Base-by-base conservation (phyloP, 2,113 vertebrate species). In the Hippocampus abdominalis region DNA sequence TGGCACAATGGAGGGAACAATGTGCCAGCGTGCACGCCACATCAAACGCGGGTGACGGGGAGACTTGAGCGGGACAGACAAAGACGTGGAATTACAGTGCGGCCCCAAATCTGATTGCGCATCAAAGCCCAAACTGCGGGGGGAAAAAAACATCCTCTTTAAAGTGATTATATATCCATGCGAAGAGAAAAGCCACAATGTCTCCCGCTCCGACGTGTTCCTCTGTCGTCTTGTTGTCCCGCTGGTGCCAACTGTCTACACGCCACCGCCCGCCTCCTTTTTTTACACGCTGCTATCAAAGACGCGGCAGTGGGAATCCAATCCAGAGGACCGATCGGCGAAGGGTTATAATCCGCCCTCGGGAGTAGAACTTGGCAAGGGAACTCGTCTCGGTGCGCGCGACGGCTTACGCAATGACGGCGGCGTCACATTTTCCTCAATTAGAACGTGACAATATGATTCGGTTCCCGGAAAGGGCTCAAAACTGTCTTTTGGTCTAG, bases 91-190 rank as follows among this genome's bases (percentile, higher is more conserved):
- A 88, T 88, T 90, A 88, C 86, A 87, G 81, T 83, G 87, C 57
- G 81, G 84, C 78, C 79, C 80, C 68, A 83, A 87, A 87, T 88
- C 82, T 88, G 87, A 90, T 89, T 90, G 86, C 86, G 84, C 88
- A 90, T 90, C 89, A 89, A 89, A 89, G 89, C 69, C 70, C 83
- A 80, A 74, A 81, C 27, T 59, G 57, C 77, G 75, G 84, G 79
- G 82, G 78, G 76, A 88, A 88, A 84, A 84, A 89, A 88, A 83
- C 76, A 78, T 88, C 81, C 87, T 88, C 79, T 90, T 60, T 89
- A 88, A 90, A 90, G 86, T 89, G 89, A 90, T 90, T 89, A 88
- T 89, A 86, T 78, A 74, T 88, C 88, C 89, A 90, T 81, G 86
- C 83, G 89, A 88, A 87, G 81, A 82, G 63, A 90, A 88, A 90